These are phyloP conservation scores for Centrocercus urophasianus DNA, from an alignment of 2,113 vertebrate genomes.

Conservation along the genomic window DNA sequence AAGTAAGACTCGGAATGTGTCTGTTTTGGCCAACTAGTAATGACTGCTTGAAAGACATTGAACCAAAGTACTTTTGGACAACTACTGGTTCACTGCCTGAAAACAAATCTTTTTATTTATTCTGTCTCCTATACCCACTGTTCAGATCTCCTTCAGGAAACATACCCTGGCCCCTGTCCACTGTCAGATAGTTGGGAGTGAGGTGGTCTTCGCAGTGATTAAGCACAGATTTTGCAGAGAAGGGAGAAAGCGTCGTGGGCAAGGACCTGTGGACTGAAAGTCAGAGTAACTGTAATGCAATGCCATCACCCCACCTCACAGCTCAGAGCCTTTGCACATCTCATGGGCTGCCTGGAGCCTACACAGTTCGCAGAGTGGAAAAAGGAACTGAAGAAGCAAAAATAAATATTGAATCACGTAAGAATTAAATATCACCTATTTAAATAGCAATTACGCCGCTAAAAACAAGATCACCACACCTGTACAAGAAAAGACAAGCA, in stretches of 20 bases:
- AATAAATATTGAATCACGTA: conserved; percentile 97
- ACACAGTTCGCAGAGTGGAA: conserved; percentile 35
- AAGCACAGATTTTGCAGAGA: neutral
- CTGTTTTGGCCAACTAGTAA: neutral
- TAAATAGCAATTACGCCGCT: conserved; percentile 95
- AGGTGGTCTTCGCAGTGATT: neutral
- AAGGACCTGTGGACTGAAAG: neutral
- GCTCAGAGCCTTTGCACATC: conserved; percentile 34
- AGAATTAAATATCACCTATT: conserved; percentile 95
- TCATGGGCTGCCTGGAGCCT: conserved; percentile 30
- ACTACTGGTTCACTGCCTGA: neutral
- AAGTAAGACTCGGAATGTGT: neutral
- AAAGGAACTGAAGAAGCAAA: conserved; percentile 81
- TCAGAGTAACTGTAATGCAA: neutral
- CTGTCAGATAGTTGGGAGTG: neutral
- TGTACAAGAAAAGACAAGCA: conserved; percentile 92
- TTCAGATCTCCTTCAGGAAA: neutral
- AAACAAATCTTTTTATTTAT: neutral
- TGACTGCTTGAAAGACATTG: neutral
- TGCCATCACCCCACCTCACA: neutral
- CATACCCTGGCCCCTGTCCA: neutral
- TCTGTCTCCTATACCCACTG: fast-evolving
- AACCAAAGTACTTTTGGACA: neutral
- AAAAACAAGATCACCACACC: conserved; percentile 94
- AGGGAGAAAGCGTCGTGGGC: neutral